Base-by-base conservation (phyloP, 2,888 invertebrate genomes). In the Neoaliturus tenellus region DNA sequence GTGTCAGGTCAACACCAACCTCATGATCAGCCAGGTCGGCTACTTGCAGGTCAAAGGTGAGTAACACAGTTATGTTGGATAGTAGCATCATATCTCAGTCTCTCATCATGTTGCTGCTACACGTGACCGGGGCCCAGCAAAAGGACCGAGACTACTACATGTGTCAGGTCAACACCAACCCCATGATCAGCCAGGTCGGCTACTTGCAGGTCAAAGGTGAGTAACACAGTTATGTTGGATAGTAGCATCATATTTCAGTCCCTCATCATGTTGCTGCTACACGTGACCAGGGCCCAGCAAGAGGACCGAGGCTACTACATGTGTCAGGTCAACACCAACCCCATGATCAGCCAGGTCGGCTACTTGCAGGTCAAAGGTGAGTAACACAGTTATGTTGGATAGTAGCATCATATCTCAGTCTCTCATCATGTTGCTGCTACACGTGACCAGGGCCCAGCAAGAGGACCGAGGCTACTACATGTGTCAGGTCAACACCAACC, bases 11-110 rank as follows among this genome's bases (percentile, higher is more conserved):
- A 98, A 98, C 91, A 97, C 98, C 75, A 96, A 96, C 90, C 98
- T 98, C 0, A 98, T 98, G 97, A 97, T 98, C 90, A 97, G 96
- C 90, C 98, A 98, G 93, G 97, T 97, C 48, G 98, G 98, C 84
- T 97, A 96, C 90, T 93, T 98, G 62, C 97, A 98, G 92, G 98
- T 98, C 85, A 97, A 98, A n/a, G n/a, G n/a, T n/a, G n/a, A n/a
- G n/a, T n/a, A n/a, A n/a, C n/a, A n/a, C n/a, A n/a, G n/a, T n/a
- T n/a, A n/a, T n/a, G n/a, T n/a, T n/a, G n/a, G n/a, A n/a, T n/a
- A n/a, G n/a, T n/a, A n/a, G n/a, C n/a, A n/a, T n/a, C 90, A 96
- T 98, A 83, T 96, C 97, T 5, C 96, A 97, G 90, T 97, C 97
- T 90, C 96, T 97, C 86, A 97, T 96, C 92, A 97, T 97, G 78